A percentile compares a stretch with the other conserved stretches of the same genome.
phyloP scores from a whole-genome alignment of 2,888 invertebrate genomes.

The Leptopterna dolabrata region DNA sequence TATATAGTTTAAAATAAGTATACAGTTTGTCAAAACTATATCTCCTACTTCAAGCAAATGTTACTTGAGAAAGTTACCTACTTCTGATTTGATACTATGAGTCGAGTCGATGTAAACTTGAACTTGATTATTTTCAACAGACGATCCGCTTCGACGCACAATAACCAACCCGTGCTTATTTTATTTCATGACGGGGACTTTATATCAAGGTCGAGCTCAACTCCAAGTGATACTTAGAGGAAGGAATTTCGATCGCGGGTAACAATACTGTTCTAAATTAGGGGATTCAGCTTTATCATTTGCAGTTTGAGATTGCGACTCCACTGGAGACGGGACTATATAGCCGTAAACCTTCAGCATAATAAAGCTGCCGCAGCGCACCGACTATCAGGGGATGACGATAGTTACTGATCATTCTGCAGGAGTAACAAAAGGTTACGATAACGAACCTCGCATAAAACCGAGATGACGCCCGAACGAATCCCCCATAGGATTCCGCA shows the following conservation, averaged over 20 bases:
- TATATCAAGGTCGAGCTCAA: no score
- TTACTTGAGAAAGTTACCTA: no score
- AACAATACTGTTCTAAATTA: not conserved
- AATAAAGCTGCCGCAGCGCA: not conserved
- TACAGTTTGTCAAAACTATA: no score
- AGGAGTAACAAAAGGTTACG: not conserved
- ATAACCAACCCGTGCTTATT: no score
- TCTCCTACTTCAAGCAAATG: no score
- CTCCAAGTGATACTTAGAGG: no score
- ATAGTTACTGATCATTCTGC: not conserved
- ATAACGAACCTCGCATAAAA: not conserved
- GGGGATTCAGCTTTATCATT: not conserved
- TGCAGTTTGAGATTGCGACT: not conserved
- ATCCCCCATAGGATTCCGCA: not conserved
- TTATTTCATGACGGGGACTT: no score
- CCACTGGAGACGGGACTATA: not conserved
- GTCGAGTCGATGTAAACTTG: no score
- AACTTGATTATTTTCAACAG: no score
- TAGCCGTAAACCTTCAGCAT: not conserved
- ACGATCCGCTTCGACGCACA: no score
- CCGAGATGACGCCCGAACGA: not conserved
- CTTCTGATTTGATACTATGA: no score
- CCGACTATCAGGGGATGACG: not conserved
- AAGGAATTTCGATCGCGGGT: not conserved
- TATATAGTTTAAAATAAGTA: no score